Evolutionary conservation across 2,888 invertebrate genomes (phyloP).

Genomic region (Drosophila yooni): DNA sequence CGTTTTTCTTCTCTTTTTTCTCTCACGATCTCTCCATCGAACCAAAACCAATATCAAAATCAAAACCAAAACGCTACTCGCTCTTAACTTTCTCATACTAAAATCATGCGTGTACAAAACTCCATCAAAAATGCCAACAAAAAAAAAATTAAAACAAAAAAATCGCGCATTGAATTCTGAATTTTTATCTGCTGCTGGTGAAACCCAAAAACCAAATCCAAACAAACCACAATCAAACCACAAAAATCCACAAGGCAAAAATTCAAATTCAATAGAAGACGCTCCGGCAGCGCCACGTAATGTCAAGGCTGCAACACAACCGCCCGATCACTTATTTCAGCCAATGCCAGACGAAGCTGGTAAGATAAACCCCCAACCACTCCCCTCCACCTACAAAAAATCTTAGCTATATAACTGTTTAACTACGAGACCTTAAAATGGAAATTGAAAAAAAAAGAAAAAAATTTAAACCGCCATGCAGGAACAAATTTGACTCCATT

Average conservation of each 20-base stretch:
- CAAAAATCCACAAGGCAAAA: conserved; percentile 67
- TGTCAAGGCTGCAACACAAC: conserved; percentile 87
- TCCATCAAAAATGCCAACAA: conserved; percentile 43
- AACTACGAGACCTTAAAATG: conserved; percentile 5
- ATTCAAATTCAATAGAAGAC: conserved; percentile 84
- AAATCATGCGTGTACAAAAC: conserved; percentile 61
- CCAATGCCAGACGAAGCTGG: conserved; percentile 90
- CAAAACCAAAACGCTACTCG: conserved; percentile 67
- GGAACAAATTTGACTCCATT: background rate
- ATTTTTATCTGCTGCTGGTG: conserved; percentile 69
- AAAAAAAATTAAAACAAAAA: conserved; percentile 2
- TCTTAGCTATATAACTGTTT: conserved; percentile 26
- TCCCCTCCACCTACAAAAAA: background rate
- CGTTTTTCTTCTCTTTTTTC: conserved; percentile 78
- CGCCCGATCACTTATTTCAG: conserved; percentile 89
- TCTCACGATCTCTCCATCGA: conserved; percentile 69
- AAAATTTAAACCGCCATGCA: background rate
- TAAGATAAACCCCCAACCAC: conserved; percentile 84
- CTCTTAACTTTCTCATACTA: conserved; percentile 69
- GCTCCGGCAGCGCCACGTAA: conserved; percentile 85
- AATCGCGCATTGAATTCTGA: conserved; percentile 76
- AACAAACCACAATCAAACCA: conserved; percentile 8
- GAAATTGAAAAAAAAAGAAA: background rate
- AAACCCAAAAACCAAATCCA: conserved; percentile 2
- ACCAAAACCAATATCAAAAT: conserved; percentile 1